Percentiles rank a stretch among this genome's conserved stretches.
Conservation (phyloP, 35 echinoderm and acorn worm genomes). For the Antedon bifida region DNA sequence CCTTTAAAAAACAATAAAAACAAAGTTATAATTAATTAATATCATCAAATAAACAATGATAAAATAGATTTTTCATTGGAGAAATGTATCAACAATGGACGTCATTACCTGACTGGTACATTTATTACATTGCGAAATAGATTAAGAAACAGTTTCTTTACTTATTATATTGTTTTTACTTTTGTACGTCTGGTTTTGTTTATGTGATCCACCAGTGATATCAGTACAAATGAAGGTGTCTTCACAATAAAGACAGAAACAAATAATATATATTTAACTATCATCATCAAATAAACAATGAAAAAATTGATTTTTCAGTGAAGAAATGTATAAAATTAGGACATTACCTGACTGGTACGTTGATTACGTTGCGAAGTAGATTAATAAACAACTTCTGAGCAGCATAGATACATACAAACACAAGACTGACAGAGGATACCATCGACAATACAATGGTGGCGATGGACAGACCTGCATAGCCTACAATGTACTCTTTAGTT, state of each 20-base stretch:
- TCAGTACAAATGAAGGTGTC: too few relatives aligned
- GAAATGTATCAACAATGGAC: too few relatives aligned
- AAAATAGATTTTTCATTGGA: not conserved
- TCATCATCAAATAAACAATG: too few relatives aligned
- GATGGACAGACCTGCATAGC: slow-evolving; percentile 31
- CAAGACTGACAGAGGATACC: not conserved
- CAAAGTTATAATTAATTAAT: too few relatives aligned
- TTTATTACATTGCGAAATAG: slow-evolving; percentile 38
- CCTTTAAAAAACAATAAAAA: slow-evolving; percentile 2
- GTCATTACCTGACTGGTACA: slow-evolving; percentile 45
- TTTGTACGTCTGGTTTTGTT: too few relatives aligned
- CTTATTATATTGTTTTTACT: too few relatives aligned
- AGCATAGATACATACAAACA: slow-evolving; percentile 15
- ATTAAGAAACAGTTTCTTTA: slow-evolving; percentile 8
- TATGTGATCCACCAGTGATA: too few relatives aligned
- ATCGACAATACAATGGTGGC: slow-evolving; percentile 15
- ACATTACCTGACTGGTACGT: slow-evolving; percentile 42
- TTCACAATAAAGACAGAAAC: too few relatives aligned
- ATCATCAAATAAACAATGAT: not conserved
- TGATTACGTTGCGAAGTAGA: slow-evolving; percentile 37
- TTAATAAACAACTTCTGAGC: slow-evolving; percentile 11
- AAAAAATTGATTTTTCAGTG: too few relatives aligned
- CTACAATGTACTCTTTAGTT: slow-evolving; percentile 34
- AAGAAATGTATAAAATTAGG: too few relatives aligned
- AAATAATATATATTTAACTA: too few relatives aligned